Base-by-base conservation (phyloP, 2,888 invertebrate species). In the Microplitis deprimator region DNA sequence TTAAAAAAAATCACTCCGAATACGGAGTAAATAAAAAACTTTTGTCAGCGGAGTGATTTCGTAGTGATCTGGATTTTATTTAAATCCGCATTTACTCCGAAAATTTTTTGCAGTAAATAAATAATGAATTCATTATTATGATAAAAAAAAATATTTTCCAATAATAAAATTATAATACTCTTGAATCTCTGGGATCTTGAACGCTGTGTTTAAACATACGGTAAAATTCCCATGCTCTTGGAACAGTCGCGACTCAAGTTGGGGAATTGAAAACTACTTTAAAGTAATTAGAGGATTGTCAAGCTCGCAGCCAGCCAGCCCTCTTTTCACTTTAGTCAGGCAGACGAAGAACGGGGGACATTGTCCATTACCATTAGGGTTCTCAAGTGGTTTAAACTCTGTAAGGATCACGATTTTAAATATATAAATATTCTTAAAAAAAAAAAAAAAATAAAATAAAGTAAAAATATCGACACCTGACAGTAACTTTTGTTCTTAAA, bases 231-330 rank as follows among this genome's bases (percentile, higher is more conserved):
- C 73, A 77, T 70, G 71, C 71, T 59, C 62, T 75, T 68, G 62
- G 29, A 29, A 41, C 38, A 13, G 67, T 68, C 60, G 68, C 39
- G 69, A 73, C 67, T 41, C 8, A 69, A 72, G 72, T 60, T 69
- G 59, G 78, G 77, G 79, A 79, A 85, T 87, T 83, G 86, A 84
- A 86, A 88, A 87, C 87, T 89, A 88, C 87, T 89, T 88, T 87
- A 87, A 88, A 88, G 87, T 86, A 88, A 88, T 89, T 87, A 89
- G 88, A 86, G 87, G 85, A 88, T 87, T 87, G 87, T 89, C 88
- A 87, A 85, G 82, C 85, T 83, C 84, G 65, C 17, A 60, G 62
- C 50, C 17, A 60, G 62, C 50, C 10, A 61, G 29, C 84, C 84
- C 80, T 62, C 50, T 59, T 65, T 68, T 6, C 38, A 59, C 39